Base-by-base conservation (phyloP, 2,797 vertebrate genomes). In the Vireo griseus region DNA sequence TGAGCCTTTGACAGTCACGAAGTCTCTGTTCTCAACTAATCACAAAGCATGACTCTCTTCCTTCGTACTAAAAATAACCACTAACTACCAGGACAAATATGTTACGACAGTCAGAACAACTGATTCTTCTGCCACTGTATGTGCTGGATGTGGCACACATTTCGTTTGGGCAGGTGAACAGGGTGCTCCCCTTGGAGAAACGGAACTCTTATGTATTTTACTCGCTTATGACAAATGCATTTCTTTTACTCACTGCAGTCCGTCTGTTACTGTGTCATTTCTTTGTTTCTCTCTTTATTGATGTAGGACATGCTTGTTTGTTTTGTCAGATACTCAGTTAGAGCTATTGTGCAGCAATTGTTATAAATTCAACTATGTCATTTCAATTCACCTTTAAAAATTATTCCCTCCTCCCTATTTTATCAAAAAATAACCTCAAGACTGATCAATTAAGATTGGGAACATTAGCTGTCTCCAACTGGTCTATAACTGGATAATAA, bases 151-250 rank as follows among this genome's bases (percentile, higher is more conserved):
- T 26, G 40, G 87, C 55, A 59, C 3, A 35, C 10, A 19, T 77
- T 72, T 55, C 88, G 22, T 95, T 82, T 92, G 92, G 73, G 92
- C 69, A 97, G 76, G 88, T 67, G 69, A 29, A 87, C 33, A 13
- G 48, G 1, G 7, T n/a, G 39, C 28, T 94, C 83, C 65, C 65
- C 81, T 76, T 1, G 0, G 44, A 89, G 48, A 91, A 44, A 63
- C 13, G 29, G 86, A 95, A 94, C 59, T 48, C 29, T 11, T 11
- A 6, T 0, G 0, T 10, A 31, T 51, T 92, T 90, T 66, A 55
- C 33, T 73, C 5, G 2, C 25, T 66, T 91, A 31, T 63, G 66
- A 68, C 58, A 88, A 80, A 24, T 37, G 26, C 31, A n/a, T 76
- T 76, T 82, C 21, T 69, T 76, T 48, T 31, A 31, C 20, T 87